These are phyloP conservation scores for Exaiptasia diaphana DNA, from an alignment of 64 coral and sea anemone species.

Conservation along the genomic window DNA sequence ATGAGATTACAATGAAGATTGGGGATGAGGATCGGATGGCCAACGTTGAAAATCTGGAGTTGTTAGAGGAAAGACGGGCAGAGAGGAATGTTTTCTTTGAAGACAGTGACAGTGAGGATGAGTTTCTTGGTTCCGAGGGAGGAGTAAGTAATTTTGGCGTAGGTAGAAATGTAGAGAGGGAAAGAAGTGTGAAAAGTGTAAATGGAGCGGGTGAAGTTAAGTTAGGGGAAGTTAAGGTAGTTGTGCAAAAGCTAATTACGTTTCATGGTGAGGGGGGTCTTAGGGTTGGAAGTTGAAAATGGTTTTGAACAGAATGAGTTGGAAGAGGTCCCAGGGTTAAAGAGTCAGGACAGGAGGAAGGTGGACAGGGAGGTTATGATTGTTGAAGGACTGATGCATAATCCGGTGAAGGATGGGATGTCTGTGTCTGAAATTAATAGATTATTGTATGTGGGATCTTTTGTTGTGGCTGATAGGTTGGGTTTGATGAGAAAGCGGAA, in stretches of 20 bases:
- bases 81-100: neutral
- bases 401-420: too few relatives aligned
- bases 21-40: neutral
- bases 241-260: neutral
- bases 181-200: neutral
- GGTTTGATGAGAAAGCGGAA: too few relatives aligned
- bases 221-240: neutral
- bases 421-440: too few relatives aligned
- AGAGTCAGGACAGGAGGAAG: constrained; percentile 3
- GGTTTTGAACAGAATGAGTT: neutral
- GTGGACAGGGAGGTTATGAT: constrained; percentile 2
- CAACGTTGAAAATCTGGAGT: neutral
- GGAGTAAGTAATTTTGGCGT: neutral
- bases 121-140: neutral
- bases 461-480: too few relatives aligned
- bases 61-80: neutral
- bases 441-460: too few relatives aligned
- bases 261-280: neutral
- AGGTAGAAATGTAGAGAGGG: neutral
- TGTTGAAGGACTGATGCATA: too few relatives aligned
- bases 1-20: neutral
- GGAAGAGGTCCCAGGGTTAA: neutral
- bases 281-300: neutral
- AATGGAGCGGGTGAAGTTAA: neutral
- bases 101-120: neutral